These are phyloP conservation scores for Melanotaenia trifasciata DNA, from an alignment of 2,797 vertebrate genomes.

Conservation along the genomic window DNA sequence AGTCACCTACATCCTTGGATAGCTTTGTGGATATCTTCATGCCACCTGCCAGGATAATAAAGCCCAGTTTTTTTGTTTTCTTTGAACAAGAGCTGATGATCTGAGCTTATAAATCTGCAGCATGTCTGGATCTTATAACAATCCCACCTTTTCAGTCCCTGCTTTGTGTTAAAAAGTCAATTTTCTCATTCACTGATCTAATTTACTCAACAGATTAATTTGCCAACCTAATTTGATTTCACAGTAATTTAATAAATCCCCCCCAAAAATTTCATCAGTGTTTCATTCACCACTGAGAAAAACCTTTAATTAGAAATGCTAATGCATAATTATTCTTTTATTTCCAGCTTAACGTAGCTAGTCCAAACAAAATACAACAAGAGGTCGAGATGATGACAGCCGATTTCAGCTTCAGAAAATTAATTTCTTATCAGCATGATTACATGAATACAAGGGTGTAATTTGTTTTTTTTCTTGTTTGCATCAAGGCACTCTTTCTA, in stretches of 20 bases:
- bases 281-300: conserved; percentile 64
- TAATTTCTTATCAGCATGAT: conserved; percentile 48
- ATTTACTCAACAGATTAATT: conserved; percentile 64
- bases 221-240: conserved; percentile 63
- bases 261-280: conserved; percentile 45
- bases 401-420: conserved; percentile 43
- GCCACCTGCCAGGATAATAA: conserved; percentile 15
- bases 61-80: background rate
- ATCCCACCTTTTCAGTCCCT: conserved; percentile 3
- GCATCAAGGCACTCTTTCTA: conserved; percentile 6
- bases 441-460: conserved; percentile 37
- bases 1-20: conserved; percentile 1
- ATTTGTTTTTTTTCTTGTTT: conserved; percentile 33
- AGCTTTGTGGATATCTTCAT: background rate
- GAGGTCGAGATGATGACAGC: conserved; percentile 40
- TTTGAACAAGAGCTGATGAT: conserved; percentile 17
- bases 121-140: conserved; percentile 2
- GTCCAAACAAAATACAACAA: conserved; percentile 38
- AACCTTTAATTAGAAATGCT: conserved; percentile 62
- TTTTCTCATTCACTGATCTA: conserved; percentile 63
- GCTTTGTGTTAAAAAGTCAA: conserved; percentile 51
- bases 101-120: conserved; percentile 19
- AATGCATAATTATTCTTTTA: conserved; percentile 64
- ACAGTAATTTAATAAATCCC: conserved; percentile 67
- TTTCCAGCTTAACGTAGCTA: conserved; percentile 41